Evolutionary conservation across 2,888 invertebrate species (phyloP).

Genomic region (Prionchulus punctatus): DNA sequence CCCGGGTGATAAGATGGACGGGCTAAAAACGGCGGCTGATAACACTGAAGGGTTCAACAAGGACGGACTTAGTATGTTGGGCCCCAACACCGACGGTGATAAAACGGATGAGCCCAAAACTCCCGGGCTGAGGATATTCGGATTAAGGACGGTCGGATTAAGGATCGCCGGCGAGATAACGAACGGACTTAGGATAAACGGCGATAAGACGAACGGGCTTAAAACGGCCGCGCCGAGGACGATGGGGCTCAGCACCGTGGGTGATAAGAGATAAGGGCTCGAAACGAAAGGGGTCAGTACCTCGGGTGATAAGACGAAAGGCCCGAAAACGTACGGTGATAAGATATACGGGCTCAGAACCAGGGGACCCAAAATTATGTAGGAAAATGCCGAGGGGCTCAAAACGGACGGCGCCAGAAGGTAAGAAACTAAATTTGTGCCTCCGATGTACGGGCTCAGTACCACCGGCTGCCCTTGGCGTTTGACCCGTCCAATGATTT

Average conservation of each 20-base stretch:
- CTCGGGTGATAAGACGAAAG: not conserved
- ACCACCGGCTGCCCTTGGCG: not conserved
- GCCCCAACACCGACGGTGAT: too few species aligned
- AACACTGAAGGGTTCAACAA: not conserved
- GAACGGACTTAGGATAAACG: not conserved
- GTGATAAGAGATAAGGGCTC: not conserved
- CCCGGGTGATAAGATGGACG: not conserved
- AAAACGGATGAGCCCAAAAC: not conserved
- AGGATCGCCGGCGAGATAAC: not conserved
- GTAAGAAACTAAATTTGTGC: not conserved
- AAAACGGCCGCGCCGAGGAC: not conserved
- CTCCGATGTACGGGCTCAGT: not conserved
- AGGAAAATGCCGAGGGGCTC: not conserved
- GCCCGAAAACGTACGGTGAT: not conserved
- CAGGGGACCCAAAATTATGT: not conserved
- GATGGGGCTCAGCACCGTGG: not conserved
- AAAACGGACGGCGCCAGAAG: not conserved
- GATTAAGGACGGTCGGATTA: not conserved
- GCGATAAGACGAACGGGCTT: not conserved
- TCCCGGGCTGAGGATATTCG: not conserved
- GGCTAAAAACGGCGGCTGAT: not conserved
- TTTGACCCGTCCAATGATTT: not conserved
- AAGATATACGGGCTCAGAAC: conserved; percentile 1
- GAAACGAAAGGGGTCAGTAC: not conserved
- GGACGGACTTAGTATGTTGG: not conserved